Evolutionary conservation across 2,888 invertebrate species (phyloP).

Genomic region (Callyntrura sp.): DNA sequence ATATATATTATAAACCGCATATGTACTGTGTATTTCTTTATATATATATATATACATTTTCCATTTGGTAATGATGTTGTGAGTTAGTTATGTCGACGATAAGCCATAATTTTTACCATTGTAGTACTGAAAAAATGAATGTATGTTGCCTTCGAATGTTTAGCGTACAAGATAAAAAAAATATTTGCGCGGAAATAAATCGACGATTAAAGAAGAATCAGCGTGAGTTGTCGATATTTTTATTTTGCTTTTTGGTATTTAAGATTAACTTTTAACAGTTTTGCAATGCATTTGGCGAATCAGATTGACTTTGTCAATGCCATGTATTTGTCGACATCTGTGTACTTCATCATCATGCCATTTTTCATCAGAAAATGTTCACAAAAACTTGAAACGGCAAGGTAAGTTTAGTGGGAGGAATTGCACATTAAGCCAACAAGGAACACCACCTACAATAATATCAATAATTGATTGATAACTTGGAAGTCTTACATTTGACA

Average conservation of each 20-base stretch:
- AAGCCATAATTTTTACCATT: constrained; percentile 11
- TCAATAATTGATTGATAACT: neutral
- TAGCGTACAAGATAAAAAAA: neutral
- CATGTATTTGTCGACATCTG: no score
- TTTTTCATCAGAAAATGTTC: neutral
- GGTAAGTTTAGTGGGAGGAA: neutral
- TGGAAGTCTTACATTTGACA: no score
- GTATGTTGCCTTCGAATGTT: constrained; percentile 16
- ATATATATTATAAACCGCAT: neutral
- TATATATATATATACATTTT: neutral
- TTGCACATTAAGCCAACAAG: neutral
- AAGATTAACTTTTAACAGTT: neutral
- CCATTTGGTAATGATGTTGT: neutral
- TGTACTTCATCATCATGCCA: neutral
- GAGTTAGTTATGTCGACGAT: neutral
- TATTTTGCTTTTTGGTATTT: neutral
- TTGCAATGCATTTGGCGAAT: neutral
- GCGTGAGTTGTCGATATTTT: constrained; percentile 9
- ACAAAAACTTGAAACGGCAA: neutral
- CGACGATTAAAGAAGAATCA: neutral
- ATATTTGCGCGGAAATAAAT: constrained; percentile 6
- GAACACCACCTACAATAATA: neutral
- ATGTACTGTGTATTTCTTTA: neutral
- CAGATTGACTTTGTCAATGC: neutral
- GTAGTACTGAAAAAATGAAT: neutral